These are phyloP conservation scores for Phorcus lineatus DNA, from an alignment of 2,888 invertebrate species.

Conservation along the genomic window DNA sequence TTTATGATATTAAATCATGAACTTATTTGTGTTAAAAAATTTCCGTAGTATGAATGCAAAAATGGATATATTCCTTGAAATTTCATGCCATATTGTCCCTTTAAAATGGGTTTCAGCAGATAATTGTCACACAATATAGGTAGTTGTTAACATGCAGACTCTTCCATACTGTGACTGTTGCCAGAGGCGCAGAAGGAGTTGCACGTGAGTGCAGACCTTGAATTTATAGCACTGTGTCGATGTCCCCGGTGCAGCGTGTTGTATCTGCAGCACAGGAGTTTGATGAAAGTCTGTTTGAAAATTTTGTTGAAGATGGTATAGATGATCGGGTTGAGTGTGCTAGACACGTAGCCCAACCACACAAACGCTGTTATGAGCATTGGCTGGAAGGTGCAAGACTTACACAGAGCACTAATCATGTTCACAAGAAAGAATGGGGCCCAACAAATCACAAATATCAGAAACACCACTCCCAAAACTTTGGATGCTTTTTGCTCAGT, in stretches of 20 bases:
- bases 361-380: conserved; percentile 70
- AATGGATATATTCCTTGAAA: too few species aligned
- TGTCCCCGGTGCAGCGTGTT: conserved; percentile 57
- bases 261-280: conserved; percentile 68
- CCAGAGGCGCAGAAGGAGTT: conserved; percentile 29
- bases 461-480: conserved; percentile 77
- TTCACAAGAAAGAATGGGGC: conserved; percentile 75
- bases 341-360: conserved; percentile 74
- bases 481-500: conserved; percentile 97
- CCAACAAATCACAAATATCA: conserved; percentile 74
- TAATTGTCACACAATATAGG: neutral
- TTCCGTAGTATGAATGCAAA: too few species aligned
- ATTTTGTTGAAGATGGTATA: conserved; percentile 75
- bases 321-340: conserved; percentile 75
- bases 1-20: too few species aligned
- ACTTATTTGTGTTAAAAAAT: too few species aligned
- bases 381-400: conserved; percentile 82
- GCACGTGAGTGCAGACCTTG: conserved; percentile 10
- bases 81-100: neutral
- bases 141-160: conserved; percentile 36
- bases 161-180: conserved; percentile 34
- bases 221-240: conserved; percentile 41
- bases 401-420: conserved; percentile 80
- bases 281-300: conserved; percentile 72
- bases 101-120: neutral